Percentiles rank a stretch among this genome's conserved stretches.
phyloP scores from a whole-genome alignment of 2,797 vertebrate genomes.

The Chromis chromis region DNA sequence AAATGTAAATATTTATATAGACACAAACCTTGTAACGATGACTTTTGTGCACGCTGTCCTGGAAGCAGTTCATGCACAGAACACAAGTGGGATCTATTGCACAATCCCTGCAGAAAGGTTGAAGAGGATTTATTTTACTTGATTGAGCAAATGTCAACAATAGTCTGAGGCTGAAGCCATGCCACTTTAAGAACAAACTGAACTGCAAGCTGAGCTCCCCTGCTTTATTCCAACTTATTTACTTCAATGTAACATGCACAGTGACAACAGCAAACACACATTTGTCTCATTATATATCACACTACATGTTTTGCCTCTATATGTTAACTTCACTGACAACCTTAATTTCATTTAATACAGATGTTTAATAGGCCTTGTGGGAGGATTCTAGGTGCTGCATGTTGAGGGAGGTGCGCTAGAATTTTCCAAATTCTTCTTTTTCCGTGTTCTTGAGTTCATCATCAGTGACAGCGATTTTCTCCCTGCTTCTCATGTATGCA shows the following conservation, averaged over 20 bases:
- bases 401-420: too few relatives aligned
- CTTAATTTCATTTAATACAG: background rate
- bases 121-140: conserved; percentile 18
- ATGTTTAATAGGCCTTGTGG: too few relatives aligned
- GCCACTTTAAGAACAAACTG: background rate
- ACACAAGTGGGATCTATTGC: conserved; percentile 99
- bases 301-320: background rate
- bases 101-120: conserved; percentile 90
- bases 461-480: too few relatives aligned
- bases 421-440: too few relatives aligned
- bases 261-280: background rate
- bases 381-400: too few relatives aligned
- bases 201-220: background rate
- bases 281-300: background rate
- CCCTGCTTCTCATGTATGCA: too few relatives aligned
- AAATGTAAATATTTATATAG: background rate
- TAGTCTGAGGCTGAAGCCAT: background rate
- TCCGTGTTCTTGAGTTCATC: too few relatives aligned
- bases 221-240: background rate
- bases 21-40: conserved; percentile 95
- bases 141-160: conserved; percentile 22
- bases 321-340: background rate
- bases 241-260: background rate
- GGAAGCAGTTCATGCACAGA: conserved; percentile 98
- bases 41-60: conserved; percentile 95